Evolutionary conservation across 2,797 vertebrate genomes (phyloP).

Genomic region (Coregonus ussuriensis): DNA sequence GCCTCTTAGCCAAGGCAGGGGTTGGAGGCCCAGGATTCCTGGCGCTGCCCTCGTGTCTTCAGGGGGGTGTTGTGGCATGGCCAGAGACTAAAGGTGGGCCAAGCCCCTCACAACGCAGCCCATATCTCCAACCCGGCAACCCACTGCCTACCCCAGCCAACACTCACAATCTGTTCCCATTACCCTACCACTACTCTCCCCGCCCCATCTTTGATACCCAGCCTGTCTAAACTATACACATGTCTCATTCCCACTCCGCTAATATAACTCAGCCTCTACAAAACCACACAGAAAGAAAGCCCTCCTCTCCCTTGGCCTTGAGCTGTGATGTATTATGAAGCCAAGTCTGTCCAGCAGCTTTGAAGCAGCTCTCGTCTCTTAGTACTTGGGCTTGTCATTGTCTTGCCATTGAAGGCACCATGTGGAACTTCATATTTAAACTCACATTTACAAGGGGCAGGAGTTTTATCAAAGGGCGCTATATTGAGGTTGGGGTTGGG

Average conservation of each 20-base stretch:
- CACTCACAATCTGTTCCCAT: slow-evolving; percentile 74
- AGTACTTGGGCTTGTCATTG: not conserved
- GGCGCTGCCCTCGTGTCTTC: slow-evolving; percentile 58
- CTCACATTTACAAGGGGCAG: slow-evolving; percentile 22
- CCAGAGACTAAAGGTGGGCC: slow-evolving; percentile 70
- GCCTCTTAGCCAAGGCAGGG: slow-evolving; percentile 48
- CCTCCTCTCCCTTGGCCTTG: slow-evolving; percentile 33
- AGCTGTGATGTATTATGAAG: slow-evolving; percentile 19
- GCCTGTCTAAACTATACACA: slow-evolving; percentile 60
- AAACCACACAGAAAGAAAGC: slow-evolving; percentile 41
- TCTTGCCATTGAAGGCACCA: slow-evolving; percentile 16
- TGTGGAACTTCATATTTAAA: not conserved
- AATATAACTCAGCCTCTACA: slow-evolving; percentile 43
- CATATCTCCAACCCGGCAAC: slow-evolving; percentile 45
- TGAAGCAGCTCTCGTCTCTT: not conserved
- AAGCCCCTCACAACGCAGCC: slow-evolving; percentile 67
- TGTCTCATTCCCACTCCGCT: slow-evolving; percentile 46
- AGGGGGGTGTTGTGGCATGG: slow-evolving; percentile 50
- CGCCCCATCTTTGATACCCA: slow-evolving; percentile 56
- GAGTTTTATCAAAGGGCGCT: not conserved
- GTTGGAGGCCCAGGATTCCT: slow-evolving; percentile 60
- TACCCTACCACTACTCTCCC: slow-evolving; percentile 42
- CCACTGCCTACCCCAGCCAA: slow-evolving; percentile 57
- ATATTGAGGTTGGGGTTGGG: not conserved
- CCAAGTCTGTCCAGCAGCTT: slow-evolving; percentile 11